These are phyloP conservation scores for Poliocrania exsul DNA, from an alignment of 2,797 vertebrate species.

Conservation along the genomic window DNA sequence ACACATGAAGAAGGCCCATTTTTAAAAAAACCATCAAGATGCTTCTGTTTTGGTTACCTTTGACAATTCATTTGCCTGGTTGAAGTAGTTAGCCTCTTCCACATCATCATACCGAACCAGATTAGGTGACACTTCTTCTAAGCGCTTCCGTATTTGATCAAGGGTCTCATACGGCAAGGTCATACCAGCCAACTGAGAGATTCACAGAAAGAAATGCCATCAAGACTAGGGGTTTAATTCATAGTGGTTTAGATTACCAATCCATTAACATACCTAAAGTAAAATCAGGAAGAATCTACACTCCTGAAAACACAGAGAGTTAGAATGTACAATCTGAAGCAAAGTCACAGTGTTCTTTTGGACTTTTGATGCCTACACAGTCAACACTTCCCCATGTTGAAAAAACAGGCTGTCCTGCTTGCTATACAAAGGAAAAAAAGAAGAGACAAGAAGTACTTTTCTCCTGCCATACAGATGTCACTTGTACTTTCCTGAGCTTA, in stretches of 20 bases:
- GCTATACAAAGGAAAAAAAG: neutral
- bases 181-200: slow-evolving; percentile 86
- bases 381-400: neutral
- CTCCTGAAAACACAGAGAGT: neutral
- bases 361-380: neutral
- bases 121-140: slow-evolving; percentile 93
- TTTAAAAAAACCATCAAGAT: neutral
- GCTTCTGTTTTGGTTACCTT: slow-evolving; percentile 76
- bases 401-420: neutral
- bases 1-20: neutral
- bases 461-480: neutral
- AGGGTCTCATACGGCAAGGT: slow-evolving; percentile 90
- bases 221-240: neutral
- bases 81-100: slow-evolving; percentile 96
- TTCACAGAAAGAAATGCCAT: slow-evolving; percentile 8
- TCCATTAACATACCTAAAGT: neutral
- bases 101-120: slow-evolving; percentile 93
- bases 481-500: neutral
- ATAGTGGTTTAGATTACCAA: neutral
- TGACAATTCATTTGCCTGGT: slow-evolving; percentile 89
- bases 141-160: slow-evolving; percentile 85
- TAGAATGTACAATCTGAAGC: neutral
- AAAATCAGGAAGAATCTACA: neutral
- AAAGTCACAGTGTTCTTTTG: neutral
- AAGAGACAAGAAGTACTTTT: neutral